Conservation (phyloP, 2,888 invertebrate species). For the Andrena dorsata region DNA sequence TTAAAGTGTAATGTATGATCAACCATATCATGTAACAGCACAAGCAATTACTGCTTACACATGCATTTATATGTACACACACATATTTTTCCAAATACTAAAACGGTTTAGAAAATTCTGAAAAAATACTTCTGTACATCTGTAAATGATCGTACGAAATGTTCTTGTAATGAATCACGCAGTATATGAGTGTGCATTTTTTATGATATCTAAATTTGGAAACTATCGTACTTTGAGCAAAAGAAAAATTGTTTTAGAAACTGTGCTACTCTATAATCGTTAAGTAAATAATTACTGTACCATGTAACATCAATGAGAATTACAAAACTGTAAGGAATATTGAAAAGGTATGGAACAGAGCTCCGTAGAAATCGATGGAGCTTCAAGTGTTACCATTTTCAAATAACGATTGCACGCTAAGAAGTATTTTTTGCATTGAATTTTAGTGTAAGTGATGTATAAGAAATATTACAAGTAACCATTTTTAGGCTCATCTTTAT, state of each 20-base stretch:
- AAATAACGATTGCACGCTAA: slow-evolving; percentile 15
- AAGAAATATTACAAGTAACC: slow-evolving; percentile 70
- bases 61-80: slow-evolving; percentile 29
- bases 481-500: slow-evolving; percentile 80
- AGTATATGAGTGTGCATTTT: neutral
- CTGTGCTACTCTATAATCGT: neutral
- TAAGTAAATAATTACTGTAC: slow-evolving; percentile 2
- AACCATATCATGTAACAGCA: slow-evolving; percentile 27
- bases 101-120: slow-evolving; percentile 25
- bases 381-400: slow-evolving; percentile 8
- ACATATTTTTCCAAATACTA: slow-evolving; percentile 27
- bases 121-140: slow-evolving; percentile 47
- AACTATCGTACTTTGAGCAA: neutral
- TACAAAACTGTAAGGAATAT: slow-evolving; percentile 32
- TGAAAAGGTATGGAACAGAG: slow-evolving; percentile 17
- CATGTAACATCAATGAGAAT: slow-evolving; percentile 7
- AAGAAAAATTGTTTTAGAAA: slow-evolving; percentile 18
- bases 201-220: neutral
- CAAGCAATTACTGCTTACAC: slow-evolving; percentile 30
- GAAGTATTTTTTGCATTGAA: slow-evolving; percentile 53
- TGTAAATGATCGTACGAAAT: neutral
- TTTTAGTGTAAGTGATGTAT: slow-evolving; percentile 22
- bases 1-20: slow-evolving; percentile 23
- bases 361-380: neutral
- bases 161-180: neutral